A percentile compares a stretch with the other conserved stretches of the same genome.
Evolutionary conservation across 2,113 vertebrate species (phyloP).

Genomic region (Urocolius indicus): DNA sequence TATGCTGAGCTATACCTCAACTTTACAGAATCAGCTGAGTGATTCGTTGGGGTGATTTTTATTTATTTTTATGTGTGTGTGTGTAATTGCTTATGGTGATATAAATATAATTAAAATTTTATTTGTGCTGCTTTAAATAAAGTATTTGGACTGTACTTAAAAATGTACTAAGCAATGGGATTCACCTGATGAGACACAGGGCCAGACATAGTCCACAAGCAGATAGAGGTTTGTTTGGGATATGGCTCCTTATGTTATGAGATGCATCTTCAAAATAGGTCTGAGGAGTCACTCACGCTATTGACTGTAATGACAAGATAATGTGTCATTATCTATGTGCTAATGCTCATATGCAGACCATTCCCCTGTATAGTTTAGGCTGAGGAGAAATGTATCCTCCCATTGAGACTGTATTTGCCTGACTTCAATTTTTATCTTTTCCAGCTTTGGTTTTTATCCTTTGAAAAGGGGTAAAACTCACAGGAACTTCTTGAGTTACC

Average conservation of each 20-base stretch:
- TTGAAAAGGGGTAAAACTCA: neutral
- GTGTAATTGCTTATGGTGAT: neutral
- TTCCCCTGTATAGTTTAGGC: neutral
- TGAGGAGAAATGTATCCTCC: neutral
- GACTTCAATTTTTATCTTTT: too few species aligned
- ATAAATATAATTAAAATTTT: neutral
- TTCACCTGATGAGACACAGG: neutral
- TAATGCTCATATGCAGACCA: neutral
- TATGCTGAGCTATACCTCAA: neutral
- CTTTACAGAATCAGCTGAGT: neutral
- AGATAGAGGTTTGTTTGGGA: neutral
- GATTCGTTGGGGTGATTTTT: neutral
- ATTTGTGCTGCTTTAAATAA: neutral
- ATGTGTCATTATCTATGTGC: neutral
- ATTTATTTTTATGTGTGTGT: neutral
- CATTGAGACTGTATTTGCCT: neutral
- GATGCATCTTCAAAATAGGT: neutral
- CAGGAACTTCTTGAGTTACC: neutral
- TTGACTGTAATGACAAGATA: neutral
- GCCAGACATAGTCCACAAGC: too few species aligned
- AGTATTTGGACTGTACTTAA: neutral
- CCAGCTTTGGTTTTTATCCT: too few species aligned
- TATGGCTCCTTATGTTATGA: neutral
- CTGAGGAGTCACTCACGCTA: neutral
- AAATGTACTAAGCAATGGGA: neutral